These are phyloP conservation scores for Gastrophysa polygoni DNA, from an alignment of 2,888 invertebrate genomes.

Conservation along the genomic window DNA sequence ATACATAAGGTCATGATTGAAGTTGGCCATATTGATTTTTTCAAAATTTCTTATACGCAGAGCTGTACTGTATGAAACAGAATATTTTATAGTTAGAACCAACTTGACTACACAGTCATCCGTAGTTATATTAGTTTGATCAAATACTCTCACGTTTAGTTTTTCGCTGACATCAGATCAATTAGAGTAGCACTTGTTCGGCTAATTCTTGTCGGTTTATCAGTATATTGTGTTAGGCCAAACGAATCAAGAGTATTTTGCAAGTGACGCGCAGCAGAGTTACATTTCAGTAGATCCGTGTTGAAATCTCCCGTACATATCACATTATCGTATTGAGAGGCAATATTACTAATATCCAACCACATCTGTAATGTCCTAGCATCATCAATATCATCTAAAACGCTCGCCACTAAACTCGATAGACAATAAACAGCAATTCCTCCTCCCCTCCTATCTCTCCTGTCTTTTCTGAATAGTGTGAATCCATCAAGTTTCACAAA, in stretches of 20 bases:
- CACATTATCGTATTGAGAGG: not conserved
- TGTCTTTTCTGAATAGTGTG: too few species aligned
- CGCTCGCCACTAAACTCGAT: too few species aligned
- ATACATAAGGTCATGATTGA: not conserved
- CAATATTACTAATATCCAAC: not conserved
- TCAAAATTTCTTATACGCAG: not conserved
- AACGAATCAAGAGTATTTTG: not conserved
- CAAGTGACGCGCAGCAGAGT: not conserved
- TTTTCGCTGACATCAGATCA: not conserved
- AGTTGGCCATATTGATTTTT: not conserved
- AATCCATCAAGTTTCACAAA: too few species aligned
- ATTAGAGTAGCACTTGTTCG: not conserved
- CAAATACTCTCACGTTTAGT: not conserved
- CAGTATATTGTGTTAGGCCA: not conserved
- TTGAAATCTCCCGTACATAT: not conserved
- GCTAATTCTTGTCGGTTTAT: not conserved
- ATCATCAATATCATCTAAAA: too few species aligned
- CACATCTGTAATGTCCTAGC: too few species aligned
- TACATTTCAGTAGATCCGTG: not conserved
- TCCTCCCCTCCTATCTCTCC: too few species aligned
- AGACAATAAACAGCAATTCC: too few species aligned
- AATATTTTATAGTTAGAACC: not conserved
- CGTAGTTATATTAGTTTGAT: not conserved
- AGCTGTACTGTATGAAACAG: not conserved
- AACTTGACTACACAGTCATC: not conserved